phyloP scores from a whole-genome alignment of 2,113 vertebrate species.

The Nothoprocta perdicaria region DNA sequence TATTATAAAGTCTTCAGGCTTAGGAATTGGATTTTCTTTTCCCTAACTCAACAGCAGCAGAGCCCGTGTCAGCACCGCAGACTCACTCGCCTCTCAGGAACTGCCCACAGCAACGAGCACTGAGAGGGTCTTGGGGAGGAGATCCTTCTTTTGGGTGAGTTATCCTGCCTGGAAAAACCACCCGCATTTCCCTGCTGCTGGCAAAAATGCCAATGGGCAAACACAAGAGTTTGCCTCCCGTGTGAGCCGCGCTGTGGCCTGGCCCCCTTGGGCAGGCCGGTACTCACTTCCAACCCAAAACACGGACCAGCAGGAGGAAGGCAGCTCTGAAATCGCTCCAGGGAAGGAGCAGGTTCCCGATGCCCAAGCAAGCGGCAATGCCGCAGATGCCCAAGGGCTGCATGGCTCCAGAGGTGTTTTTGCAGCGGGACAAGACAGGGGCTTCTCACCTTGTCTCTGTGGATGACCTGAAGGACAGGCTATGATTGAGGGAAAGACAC shows the following conservation, averaged over 20 bases:
- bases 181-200: not conserved
- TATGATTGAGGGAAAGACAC: not conserved
- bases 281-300: not conserved
- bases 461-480: not conserved
- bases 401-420: not conserved
- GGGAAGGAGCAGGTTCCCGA: fast-evolving
- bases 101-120: not conserved
- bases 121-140: not conserved
- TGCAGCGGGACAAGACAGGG: not conserved
- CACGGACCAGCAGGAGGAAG: not conserved
- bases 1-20: not conserved
- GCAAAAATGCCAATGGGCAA: not conserved
- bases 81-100: not conserved
- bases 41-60: not conserved
- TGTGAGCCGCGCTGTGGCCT: not conserved
- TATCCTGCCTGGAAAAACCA: not conserved
- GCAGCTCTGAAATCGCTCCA: no score
- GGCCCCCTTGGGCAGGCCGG: not conserved
- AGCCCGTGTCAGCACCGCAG: not conserved
- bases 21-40: not conserved
- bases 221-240: not conserved
- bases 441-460: not conserved
- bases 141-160: not conserved
- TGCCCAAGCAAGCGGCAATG: not conserved
- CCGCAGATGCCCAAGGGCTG: not conserved